phyloP scores from a whole-genome alignment of 1,140 invertebrate species.

The Caerostris darwini region DNA sequence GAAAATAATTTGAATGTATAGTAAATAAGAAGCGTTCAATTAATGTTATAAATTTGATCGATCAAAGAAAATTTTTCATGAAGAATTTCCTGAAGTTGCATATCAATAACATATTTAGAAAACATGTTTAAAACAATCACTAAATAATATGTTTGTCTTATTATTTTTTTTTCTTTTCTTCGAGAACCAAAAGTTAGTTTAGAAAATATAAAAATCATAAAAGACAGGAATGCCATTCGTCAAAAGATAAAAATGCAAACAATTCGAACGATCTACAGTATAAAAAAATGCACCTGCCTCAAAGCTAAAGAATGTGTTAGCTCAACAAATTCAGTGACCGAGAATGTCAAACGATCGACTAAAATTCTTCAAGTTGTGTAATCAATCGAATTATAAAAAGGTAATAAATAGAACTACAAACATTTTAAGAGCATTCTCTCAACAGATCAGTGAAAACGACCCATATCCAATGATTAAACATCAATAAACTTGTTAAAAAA shows the following conservation, averaged over 20 bases:
- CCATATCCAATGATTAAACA: not conserved
- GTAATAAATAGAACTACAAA: not conserved
- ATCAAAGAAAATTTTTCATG: too few species aligned
- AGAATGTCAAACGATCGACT: not conserved
- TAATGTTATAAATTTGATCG: too few species aligned
- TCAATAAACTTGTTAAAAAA: not conserved
- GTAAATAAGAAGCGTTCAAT: too few species aligned
- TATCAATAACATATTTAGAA: not conserved
- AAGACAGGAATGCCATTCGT: not conserved
- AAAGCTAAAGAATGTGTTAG: too few species aligned
- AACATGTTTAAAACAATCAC: not conserved
- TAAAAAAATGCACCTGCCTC: not conserved
- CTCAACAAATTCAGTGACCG: not conserved
- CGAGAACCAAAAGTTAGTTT: not conserved
- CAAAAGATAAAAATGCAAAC: not conserved
- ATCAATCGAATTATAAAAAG: not conserved
- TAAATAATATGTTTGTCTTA: not conserved
- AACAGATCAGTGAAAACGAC: conserved; percentile 18
- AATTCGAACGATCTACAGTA: not conserved
- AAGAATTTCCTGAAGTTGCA: too few species aligned
- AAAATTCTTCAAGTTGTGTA: not conserved
- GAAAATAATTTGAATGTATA: too few species aligned
- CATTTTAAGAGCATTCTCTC: not conserved
- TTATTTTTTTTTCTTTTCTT: too few species aligned
- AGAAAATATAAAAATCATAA: not conserved